Conservation (phyloP, 2,797 vertebrate genomes). For the Pantherophis vulpinus region DNA sequence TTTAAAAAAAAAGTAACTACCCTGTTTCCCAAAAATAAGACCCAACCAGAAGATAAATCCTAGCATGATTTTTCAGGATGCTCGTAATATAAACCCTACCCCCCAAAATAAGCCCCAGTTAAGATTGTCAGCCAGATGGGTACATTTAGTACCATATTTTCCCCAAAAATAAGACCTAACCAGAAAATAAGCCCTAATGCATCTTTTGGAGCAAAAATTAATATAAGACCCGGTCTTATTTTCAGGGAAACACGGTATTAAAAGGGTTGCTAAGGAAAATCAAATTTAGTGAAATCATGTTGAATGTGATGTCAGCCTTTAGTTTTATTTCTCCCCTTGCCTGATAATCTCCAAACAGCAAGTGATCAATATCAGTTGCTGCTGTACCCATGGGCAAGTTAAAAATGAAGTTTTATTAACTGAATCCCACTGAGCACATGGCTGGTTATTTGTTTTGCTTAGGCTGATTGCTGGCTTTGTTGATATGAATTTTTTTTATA, state of each 20-base stretch:
- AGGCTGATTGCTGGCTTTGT: constrained; percentile 10
- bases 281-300: constrained; percentile 16
- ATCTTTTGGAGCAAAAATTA: too few species aligned
- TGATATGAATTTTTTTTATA: background rate
- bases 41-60: too few species aligned
- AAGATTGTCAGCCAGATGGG: too few species aligned
- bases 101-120: too few species aligned
- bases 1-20: background rate
- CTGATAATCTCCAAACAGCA: constrained; percentile 35
- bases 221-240: too few species aligned
- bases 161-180: too few species aligned
- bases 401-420: constrained; percentile 5
- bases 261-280: background rate
- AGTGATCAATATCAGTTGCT: constrained; percentile 29
- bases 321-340: constrained; percentile 17
- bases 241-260: background rate
- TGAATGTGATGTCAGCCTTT: constrained; percentile 23
- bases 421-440: background rate
- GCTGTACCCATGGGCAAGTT: background rate
- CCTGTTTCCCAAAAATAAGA: too few species aligned
- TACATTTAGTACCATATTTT: too few species aligned
- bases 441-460: constrained; percentile 15
- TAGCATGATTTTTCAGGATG: too few species aligned
- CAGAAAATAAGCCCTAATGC: too few species aligned
- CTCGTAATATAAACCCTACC: too few species aligned